Conservation (phyloP, 2,113 vertebrate genomes). For the Centropus unirufus region DNA sequence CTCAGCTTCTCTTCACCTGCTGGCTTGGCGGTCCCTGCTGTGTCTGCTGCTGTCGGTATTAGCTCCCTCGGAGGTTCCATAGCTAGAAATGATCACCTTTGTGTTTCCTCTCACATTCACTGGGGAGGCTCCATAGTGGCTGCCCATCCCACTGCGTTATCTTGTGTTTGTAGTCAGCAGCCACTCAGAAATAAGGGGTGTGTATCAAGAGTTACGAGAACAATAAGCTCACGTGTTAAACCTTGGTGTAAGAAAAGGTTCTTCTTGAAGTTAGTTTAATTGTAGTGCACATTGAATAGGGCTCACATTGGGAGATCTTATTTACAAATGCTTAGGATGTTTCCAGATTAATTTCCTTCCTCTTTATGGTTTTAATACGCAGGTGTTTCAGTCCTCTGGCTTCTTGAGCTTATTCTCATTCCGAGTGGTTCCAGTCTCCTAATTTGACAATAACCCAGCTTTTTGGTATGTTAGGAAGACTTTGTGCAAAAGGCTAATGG, state of each 20-base stretch:
- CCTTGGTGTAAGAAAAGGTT: neutral
- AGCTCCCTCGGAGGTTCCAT: neutral
- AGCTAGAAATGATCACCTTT: neutral
- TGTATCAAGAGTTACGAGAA: neutral
- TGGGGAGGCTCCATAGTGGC: conserved; percentile 27
- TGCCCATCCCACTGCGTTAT: neutral
- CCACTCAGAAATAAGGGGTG: neutral
- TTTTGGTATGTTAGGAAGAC: conserved; percentile 11
- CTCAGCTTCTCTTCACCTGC: neutral
- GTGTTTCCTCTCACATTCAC: neutral
- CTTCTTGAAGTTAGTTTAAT: neutral
- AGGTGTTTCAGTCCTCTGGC: neutral
- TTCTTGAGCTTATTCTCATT: neutral
- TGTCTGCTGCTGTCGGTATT: neutral
- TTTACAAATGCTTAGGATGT: neutral
- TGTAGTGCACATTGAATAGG: neutral
- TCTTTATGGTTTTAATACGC: neutral
- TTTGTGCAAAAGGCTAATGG: conserved; percentile 53
- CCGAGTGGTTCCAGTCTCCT: conserved; percentile 16
- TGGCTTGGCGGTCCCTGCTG: conserved; percentile 25
- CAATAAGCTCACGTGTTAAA: neutral
- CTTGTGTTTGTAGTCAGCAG: neutral
- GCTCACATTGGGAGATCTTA: neutral
- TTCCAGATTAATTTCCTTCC: neutral
- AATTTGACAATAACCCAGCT: neutral